Evolutionary conservation across 2,797 vertebrate species (phyloP), one percentile per base, ranked within the genome.

Genomic region (Falco columbarius): DNA sequence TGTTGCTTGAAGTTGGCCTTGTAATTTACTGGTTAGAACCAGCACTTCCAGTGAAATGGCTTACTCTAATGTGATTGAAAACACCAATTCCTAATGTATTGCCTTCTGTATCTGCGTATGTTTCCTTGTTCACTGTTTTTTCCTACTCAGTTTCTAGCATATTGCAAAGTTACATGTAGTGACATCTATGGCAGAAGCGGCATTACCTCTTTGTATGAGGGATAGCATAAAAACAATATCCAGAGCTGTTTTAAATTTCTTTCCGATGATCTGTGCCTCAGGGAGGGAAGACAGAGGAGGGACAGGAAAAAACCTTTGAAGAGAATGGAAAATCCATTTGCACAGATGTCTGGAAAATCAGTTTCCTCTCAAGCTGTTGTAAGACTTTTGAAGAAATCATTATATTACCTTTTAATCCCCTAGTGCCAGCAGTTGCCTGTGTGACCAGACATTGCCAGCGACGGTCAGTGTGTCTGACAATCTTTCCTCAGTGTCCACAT

Each of bases 311-410:
- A 86, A 52, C 63, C 91, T 94, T 79, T 88, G 80, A 93, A 84
- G 54, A 97, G 79, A 82, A 88, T 84, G 90, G 84, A 93, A 95
- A 95, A 92, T 68, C 68, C 62, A 95, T 95, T 97, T 93, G 56
- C 61, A 83, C 47, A 87, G 81, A 80, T 84, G 86, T 90, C 97
- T 97, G 93, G 71, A 96, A 97, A 97, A 91, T 88, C 73, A 46
- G 32, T 90, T 95, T 97, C 84, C 72, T 90, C 58, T 40, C 47
- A 92, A 40, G 49, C 79, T 86, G 89, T 81, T 3, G 10, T 91
- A 94, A 87, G 77, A 75, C 75, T 87, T 74, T 85, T 95, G 90
- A 95, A 95, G 79, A 92, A 95, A 89, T 95, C 81, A 27, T 94
- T 91, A 73, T 84, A 79, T 75, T 93, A 77, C 90, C 92, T 91